Evolutionary conservation across 2,888 invertebrate genomes (phyloP).

Genomic region (Salpingus planirostris): DNA sequence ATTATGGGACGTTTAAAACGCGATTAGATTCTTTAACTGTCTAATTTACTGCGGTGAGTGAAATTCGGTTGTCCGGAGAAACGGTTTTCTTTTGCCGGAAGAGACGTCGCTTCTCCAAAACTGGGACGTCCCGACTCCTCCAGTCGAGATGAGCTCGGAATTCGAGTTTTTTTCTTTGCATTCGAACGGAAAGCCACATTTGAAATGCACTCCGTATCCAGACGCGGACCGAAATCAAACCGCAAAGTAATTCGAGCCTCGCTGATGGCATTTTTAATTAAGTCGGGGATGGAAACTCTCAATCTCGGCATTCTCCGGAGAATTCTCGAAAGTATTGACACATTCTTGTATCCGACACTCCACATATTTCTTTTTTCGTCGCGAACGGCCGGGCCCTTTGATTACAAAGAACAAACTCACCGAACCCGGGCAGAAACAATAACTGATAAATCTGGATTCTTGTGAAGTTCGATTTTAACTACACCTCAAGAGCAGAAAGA

Average conservation of each 20-base stretch:
- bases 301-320: background rate
- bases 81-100: too few relatives aligned
- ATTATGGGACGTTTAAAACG: too few relatives aligned
- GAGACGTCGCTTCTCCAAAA: too few relatives aligned
- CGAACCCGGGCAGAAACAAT: slow-evolving; percentile 19
- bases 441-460: slow-evolving; percentile 18
- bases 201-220: too few relatives aligned
- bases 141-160: too few relatives aligned
- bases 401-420: slow-evolving; percentile 17
- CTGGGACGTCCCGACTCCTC: too few relatives aligned
- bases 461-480: slow-evolving; percentile 12
- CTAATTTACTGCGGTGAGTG: too few relatives aligned
- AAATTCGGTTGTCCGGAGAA: too few relatives aligned
- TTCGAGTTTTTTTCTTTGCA: too few relatives aligned
- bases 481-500: too few relatives aligned
- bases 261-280: slow-evolving; percentile 7
- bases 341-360: slow-evolving; percentile 10
- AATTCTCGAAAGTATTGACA: slow-evolving; percentile 7
- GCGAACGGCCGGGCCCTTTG: slow-evolving; percentile 5
- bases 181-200: too few relatives aligned
- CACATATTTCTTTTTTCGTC: slow-evolving; percentile 10
- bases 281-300: slow-evolving; percentile 5
- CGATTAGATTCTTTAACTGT: too few relatives aligned
- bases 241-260: slow-evolving; percentile 10
- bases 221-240: slow-evolving; percentile 18